Evolutionary conservation across 2,888 invertebrate genomes (phyloP).

Genomic region (Drosophila emarginata): DNA sequence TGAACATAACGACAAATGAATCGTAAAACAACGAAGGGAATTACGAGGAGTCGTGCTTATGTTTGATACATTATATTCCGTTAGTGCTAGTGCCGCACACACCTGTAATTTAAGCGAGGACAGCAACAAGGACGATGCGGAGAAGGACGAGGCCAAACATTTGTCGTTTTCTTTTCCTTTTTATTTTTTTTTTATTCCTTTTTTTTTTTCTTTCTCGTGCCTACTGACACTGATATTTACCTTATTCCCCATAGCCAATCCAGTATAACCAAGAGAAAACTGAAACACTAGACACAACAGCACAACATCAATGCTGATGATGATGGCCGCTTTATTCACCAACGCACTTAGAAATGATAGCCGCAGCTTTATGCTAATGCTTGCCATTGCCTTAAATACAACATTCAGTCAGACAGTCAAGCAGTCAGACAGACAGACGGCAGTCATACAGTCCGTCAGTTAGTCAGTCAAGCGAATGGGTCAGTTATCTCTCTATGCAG

Average conservation of each 20-base stretch:
- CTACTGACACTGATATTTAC: slow-evolving; percentile 70
- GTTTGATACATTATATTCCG: slow-evolving; percentile 54
- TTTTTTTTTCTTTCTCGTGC: slow-evolving; percentile 37
- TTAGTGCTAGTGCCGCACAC: slow-evolving; percentile 50
- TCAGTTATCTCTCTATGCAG: slow-evolving; percentile 33
- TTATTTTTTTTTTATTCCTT: slow-evolving; percentile 1
- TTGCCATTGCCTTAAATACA: slow-evolving; percentile 52
- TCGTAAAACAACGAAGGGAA: neutral
- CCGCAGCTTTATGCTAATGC: slow-evolving; percentile 74
- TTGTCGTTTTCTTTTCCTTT: slow-evolving; percentile 11
- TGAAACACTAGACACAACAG: slow-evolving; percentile 62
- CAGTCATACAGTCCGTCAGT: neutral
- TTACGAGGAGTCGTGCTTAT: slow-evolving; percentile 39
- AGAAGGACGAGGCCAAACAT: slow-evolving; percentile 15
- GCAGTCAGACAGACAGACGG: neutral
- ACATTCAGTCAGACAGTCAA: slow-evolving; percentile 33
- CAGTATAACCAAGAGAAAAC: neutral
- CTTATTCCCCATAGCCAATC: slow-evolving; percentile 51
- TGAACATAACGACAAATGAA: neutral
- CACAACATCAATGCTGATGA: slow-evolving; percentile 13
- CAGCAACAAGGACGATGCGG: slow-evolving; percentile 46
- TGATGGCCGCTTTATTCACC: slow-evolving; percentile 41
- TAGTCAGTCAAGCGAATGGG: slow-evolving; percentile 2
- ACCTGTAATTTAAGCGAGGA: slow-evolving; percentile 74
- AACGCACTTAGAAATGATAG: slow-evolving; percentile 72